Conservation (phyloP, 2,797 vertebrate species). For the Silurus lanzhouensis region DNA sequence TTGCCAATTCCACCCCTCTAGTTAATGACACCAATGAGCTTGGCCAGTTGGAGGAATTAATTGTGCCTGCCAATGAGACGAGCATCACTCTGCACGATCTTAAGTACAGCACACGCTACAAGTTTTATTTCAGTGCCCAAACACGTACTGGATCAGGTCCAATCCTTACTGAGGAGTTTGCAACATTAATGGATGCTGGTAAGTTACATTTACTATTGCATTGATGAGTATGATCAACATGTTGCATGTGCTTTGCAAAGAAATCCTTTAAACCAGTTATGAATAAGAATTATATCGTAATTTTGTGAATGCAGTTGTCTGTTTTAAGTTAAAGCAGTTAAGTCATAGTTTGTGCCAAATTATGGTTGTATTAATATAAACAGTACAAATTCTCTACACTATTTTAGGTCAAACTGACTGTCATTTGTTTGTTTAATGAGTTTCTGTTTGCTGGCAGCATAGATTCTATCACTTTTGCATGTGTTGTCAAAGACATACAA, state of each 20-base stretch:
- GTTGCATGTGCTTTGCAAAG: background rate
- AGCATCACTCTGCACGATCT: conserved; percentile 87
- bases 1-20: conserved; percentile 66
- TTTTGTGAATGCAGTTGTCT: background rate
- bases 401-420: background rate
- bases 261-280: background rate
- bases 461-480: conserved; percentile 7
- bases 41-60: conserved; percentile 85
- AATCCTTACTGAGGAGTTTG: conserved; percentile 84
- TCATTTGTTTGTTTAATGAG: conserved; percentile 23
- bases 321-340: background rate
- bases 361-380: too few relatives aligned
- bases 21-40: conserved; percentile 94
- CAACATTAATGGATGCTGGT: conserved; percentile 92
- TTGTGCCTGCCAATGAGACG: conserved; percentile 89
- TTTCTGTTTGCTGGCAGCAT: background rate
- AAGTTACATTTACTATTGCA: conserved; percentile 63
- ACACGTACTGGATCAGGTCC: conserved; percentile 86
- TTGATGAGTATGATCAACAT: background rate
- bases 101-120: conserved; percentile 95
- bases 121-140: conserved; percentile 93
- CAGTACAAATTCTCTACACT: background rate
- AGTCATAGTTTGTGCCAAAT: too few relatives aligned
- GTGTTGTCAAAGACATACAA: background rate
- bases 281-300: background rate